Evolutionary conservation across 92 coral and sea anemone genomes (phyloP).

Genomic region (Zoanthus sansibaricus): DNA sequence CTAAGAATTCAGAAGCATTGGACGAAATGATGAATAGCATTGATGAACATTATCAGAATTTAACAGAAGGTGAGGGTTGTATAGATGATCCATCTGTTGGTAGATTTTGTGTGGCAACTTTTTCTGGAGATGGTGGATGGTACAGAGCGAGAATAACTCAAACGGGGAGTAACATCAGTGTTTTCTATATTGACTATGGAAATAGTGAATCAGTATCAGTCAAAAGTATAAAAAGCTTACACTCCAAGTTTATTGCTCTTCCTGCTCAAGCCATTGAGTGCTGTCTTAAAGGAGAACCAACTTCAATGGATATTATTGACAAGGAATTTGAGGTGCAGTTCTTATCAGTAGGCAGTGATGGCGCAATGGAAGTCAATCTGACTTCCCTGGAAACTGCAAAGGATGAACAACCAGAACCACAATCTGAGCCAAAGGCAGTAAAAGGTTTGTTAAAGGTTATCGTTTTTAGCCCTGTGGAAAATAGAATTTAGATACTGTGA

Average conservation of each 20-base stretch:
- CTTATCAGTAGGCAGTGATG: slow-evolving; percentile 32
- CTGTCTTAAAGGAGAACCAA: not conserved
- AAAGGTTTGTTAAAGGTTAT: not conserved
- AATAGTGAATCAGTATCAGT: slow-evolving; percentile 79
- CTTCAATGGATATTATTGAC: slow-evolving; percentile 51
- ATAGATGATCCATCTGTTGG: not conserved
- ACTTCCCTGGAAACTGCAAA: slow-evolving; percentile 48
- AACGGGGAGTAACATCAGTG: not conserved
- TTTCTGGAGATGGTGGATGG: slow-evolving; percentile 85
- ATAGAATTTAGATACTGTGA: too few species aligned
- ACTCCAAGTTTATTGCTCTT: slow-evolving; percentile 59
- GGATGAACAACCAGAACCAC: not conserved
- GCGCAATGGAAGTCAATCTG: slow-evolving; percentile 59
- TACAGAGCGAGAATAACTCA: slow-evolving; percentile 64
- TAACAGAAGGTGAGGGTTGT: not conserved
- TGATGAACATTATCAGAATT: not conserved
- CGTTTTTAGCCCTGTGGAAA: too few species aligned
- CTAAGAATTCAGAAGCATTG: not conserved
- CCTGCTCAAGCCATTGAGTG: slow-evolving; percentile 74
- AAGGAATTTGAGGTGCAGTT: slow-evolving; percentile 69
- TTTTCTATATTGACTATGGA: slow-evolving; percentile 90
- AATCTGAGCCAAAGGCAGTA: not conserved
- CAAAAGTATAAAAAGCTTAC: slow-evolving; percentile 59
- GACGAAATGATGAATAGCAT: slow-evolving; percentile 61
- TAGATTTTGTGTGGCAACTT: slow-evolving; percentile 19